Conservation (phyloP, 1,140 invertebrate genomes). For the Samia ricini region DNA sequence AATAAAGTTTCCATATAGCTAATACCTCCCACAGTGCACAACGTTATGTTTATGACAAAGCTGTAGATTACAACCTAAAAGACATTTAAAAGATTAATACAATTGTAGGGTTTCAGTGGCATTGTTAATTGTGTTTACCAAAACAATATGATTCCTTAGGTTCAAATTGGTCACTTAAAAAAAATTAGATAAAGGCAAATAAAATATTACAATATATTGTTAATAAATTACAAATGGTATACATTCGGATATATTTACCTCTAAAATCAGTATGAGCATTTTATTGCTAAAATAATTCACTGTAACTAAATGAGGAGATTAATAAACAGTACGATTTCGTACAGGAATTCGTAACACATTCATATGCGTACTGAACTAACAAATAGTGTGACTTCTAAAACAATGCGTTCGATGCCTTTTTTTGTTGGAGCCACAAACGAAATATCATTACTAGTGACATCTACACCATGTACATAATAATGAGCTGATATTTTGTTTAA, state of each 20-base stretch:
- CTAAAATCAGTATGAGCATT: neutral
- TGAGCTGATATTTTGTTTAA: too few relatives aligned
- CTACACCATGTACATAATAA: too few relatives aligned
- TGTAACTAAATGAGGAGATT: neutral
- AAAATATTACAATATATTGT: neutral
- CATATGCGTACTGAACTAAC: too few relatives aligned
- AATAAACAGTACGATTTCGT: neutral
- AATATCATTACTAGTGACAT: neutral
- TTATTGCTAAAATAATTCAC: neutral
- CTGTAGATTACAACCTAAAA: slow-evolving; percentile 13
- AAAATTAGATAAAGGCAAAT: neutral
- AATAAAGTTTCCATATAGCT: slow-evolving; percentile 34
- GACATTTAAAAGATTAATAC: neutral
- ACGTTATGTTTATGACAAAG: slow-evolving; percentile 6
- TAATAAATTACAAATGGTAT: neutral
- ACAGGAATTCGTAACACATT: neutral
- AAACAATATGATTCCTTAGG: neutral
- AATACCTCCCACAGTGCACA: slow-evolving; percentile 40
- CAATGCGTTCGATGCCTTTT: neutral
- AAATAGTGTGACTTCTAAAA: neutral
- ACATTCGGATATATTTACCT: neutral
- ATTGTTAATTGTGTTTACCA: neutral
- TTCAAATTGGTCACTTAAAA: neutral
- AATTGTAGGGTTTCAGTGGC: neutral
- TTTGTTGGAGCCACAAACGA: neutral